phyloP scores from a whole-genome alignment of 2,797 vertebrate species.

The Choloepus didactylus region DNA sequence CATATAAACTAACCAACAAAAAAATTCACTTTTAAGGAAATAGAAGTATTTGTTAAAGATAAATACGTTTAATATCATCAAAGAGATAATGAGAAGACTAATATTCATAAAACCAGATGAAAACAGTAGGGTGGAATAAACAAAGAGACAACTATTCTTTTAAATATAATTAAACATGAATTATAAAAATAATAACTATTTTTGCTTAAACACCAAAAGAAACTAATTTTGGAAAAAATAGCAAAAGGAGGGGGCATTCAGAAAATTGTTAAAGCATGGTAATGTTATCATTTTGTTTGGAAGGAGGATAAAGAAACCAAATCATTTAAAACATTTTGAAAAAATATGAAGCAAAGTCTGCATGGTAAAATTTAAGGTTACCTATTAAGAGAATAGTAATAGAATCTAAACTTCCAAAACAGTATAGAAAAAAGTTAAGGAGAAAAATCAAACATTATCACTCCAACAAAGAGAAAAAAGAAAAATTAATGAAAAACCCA shows the following conservation, averaged over 20 bases:
- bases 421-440: too few relatives aligned
- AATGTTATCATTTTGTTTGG: neutral
- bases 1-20: too few relatives aligned
- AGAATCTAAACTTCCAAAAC: neutral
- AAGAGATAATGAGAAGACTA: neutral
- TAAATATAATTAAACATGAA: rapidly evolving
- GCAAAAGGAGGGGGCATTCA: neutral
- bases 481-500: too few relatives aligned
- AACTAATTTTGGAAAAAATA: neutral
- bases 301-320: neutral
- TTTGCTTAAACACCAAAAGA: neutral
- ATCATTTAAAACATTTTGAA: neutral
- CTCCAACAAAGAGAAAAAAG: too few relatives aligned
- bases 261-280: neutral
- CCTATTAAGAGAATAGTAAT: neutral
- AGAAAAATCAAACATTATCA: too few relatives aligned
- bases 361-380: neutral
- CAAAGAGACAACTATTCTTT: neutral
- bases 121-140: neutral
- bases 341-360: neutral
- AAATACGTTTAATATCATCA: neutral
- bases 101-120: neutral
- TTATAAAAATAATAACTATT: neutral
- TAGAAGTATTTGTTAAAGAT: neutral
- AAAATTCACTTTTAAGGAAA: too few relatives aligned